Percentiles rank a stretch among this genome's conserved stretches.
phyloP scores from a whole-genome alignment of 2,888 invertebrate species.

The Drosophila falleni region DNA sequence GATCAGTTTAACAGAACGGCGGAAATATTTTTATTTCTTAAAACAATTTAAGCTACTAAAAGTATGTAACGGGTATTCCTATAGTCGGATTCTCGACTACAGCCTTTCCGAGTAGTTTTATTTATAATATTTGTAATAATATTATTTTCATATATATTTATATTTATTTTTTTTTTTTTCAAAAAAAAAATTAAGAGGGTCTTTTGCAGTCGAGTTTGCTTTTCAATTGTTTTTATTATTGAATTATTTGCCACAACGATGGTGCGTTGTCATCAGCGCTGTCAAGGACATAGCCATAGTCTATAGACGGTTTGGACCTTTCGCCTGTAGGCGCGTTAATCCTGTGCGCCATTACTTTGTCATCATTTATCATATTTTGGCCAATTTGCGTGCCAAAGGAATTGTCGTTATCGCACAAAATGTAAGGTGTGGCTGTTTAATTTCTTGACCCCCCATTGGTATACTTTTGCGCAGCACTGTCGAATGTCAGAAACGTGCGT shows the following conservation, averaged over 20 bases:
- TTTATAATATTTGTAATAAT: too few species aligned
- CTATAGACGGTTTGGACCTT: constrained; percentile 18
- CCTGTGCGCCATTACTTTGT: constrained; percentile 58
- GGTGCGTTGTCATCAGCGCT: constrained; percentile 41
- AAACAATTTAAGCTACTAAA: too few species aligned
- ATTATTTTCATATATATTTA: too few species aligned
- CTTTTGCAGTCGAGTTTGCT: not conserved
- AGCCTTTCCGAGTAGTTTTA: too few species aligned
- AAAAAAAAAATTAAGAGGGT: not conserved
- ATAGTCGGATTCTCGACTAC: too few species aligned
- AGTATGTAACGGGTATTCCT: too few species aligned
- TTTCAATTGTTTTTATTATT: constrained; percentile 23
- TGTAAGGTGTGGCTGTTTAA: constrained; percentile 39
- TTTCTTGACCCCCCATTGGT: constrained; percentile 26
- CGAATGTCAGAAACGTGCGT: constrained; percentile 73
- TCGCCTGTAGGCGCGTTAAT: constrained; percentile 46
- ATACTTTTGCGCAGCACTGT: constrained; percentile 46
- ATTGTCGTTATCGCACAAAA: constrained; percentile 39
- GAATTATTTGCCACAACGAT: constrained; percentile 43
- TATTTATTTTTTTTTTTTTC: not conserved
- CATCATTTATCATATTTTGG: constrained; percentile 76
- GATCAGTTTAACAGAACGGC: too few species aligned
- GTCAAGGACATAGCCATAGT: constrained; percentile 59
- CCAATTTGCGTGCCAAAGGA: constrained; percentile 62
- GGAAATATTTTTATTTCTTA: too few species aligned